Base-by-base conservation (phyloP, 2,113 vertebrate species). In the Trinectes maculatus region DNA sequence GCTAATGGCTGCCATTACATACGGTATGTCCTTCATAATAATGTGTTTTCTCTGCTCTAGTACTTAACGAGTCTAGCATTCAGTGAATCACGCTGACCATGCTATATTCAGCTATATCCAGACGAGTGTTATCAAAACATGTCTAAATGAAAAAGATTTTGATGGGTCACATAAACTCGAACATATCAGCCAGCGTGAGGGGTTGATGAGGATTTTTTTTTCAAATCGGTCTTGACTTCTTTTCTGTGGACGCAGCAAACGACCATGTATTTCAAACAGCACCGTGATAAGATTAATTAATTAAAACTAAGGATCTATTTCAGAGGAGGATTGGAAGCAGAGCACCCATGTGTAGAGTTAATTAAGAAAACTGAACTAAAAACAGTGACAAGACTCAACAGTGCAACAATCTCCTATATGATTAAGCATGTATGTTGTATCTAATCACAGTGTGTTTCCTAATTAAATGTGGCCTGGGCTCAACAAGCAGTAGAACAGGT, bases 1-100 rank as follows among this genome's bases (percentile, higher is more conserved):
- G 16, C 10, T 61, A 70, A 79, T 42, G 64, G 55, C 60, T 64
- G 31, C 22, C 8, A 62, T 74, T 46, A 52, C 7, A 0, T n/a
- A n/a, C n/a, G n/a, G n/a, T 3, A 21, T 18, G 47, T 24, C 33
- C 16, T 16, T 48, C 21, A 25, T 43, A 8, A 25, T 43, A 8
- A 1, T 54, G 21, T 18, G 21, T 46, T 56, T 37, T 28, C 25
- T 57, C 44, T 57, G 22, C 28, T 46, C 70, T 21, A 31, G 15
- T 10, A 21, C 12, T 21, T 53, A 46, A 18, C 22, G 36, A 29
- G 15, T 21, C n/a, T 39, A 51, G 33, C 1, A 11, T 9, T 44
- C 6, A 70, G 52, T 24, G 28, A 34, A 53, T 28, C 18, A 9
- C 12, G 40, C 13, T 37, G 1, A 40, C 21, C 13, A 26, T 40